phyloP scores from a whole-genome alignment of 1,140 invertebrate species.

The Berghia stephanieae region DNA sequence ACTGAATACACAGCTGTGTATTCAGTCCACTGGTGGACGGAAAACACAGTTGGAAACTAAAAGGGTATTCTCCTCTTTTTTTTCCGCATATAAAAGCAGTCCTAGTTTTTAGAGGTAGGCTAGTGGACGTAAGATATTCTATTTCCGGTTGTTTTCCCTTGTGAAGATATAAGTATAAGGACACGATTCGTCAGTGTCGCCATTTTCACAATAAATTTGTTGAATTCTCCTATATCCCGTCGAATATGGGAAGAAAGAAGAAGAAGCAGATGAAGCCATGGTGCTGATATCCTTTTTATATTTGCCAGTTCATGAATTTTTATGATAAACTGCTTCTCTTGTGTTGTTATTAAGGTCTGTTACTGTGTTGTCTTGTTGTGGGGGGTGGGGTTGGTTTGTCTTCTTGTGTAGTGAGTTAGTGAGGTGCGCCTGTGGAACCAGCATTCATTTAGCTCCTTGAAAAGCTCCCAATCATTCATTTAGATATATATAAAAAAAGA shows the following conservation, averaged over 20 bases:
- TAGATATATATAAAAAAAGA: no score
- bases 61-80: no score
- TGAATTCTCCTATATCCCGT: background rate
- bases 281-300: slow-evolving; percentile 99
- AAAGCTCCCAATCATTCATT: background rate
- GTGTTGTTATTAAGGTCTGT: slow-evolving; percentile 10
- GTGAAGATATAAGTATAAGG: no score
- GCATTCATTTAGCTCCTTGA: background rate
- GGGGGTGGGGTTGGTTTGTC: slow-evolving; percentile 7
- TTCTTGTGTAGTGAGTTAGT: background rate
- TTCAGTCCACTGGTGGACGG: no score
- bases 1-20: no score
- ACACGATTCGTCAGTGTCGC: no score
- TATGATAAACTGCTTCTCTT: background rate
- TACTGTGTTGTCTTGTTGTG: slow-evolving; percentile 54
- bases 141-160: no score
- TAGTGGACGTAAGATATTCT: no score
- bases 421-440: background rate
- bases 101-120: no score
- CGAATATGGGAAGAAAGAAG: slow-evolving; percentile 96
- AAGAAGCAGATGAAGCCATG: slow-evolving; percentile 99
- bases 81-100: no score
- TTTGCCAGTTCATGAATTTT: slow-evolving; percentile 18
- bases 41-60: no score
- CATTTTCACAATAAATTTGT: no score